Conservation (phyloP, 37 sponge, comb jelly and placozoan species). For the Theonella swinhoei region DNA sequence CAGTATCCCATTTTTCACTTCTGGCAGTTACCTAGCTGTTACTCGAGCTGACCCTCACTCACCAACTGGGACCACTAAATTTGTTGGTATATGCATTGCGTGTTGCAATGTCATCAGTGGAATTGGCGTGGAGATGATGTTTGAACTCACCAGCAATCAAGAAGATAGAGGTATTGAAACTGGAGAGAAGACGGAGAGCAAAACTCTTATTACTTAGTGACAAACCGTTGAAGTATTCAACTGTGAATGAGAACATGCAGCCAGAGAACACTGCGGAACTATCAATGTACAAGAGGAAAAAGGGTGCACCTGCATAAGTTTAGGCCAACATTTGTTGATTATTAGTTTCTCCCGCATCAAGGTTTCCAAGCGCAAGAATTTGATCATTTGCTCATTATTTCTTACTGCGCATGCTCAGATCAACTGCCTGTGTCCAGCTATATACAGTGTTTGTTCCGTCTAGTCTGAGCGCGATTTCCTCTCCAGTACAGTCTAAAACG, state of each 20-base stretch:
- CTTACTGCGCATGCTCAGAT: too few relatives aligned
- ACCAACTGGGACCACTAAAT: constrained; percentile 55
- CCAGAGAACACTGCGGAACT: too few relatives aligned
- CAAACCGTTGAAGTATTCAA: constrained; percentile 68
- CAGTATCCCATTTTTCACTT: constrained; percentile 69
- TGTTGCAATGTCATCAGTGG: constrained; percentile 72
- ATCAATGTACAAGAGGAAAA: not conserved
- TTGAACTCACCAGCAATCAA: constrained; percentile 76
- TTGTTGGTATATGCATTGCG: constrained; percentile 89
- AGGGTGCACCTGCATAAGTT: constrained; percentile 44
- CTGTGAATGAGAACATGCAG: constrained; percentile 69
- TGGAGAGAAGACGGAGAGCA: constrained; percentile 73
- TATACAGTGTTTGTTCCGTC: too few relatives aligned
- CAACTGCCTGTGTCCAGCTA: too few relatives aligned
- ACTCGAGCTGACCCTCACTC: constrained; percentile 72
- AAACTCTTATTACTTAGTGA: constrained; percentile 87
- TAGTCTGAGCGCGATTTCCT: too few relatives aligned
- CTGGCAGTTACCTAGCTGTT: constrained; percentile 76
- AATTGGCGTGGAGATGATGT: constrained; percentile 74
- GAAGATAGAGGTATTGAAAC: constrained; percentile 77
- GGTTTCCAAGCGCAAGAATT: too few relatives aligned
- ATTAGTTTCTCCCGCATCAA: too few relatives aligned
- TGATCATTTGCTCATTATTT: too few relatives aligned
- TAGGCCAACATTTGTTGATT: too few relatives aligned
- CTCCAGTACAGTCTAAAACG: too few relatives aligned